Evolutionary conservation across 2,113 vertebrate species (phyloP).

Genomic region (Phalacrocorax aristotelis): DNA sequence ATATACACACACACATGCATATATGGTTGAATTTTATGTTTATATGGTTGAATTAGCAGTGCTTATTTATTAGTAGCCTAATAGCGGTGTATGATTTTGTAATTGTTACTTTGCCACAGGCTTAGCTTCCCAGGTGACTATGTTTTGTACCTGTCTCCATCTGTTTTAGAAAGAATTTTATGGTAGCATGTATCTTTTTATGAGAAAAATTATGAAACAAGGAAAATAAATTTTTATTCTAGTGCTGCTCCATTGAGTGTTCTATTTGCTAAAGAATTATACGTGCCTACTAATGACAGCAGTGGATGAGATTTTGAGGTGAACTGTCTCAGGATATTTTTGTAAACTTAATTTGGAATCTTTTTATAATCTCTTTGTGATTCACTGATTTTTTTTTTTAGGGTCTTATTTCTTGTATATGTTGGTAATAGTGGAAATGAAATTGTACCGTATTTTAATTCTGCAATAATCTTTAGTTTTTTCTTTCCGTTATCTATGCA

Average conservation of each 20-base stretch:
- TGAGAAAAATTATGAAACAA: background rate
- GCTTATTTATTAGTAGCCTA: background rate
- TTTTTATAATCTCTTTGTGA: background rate
- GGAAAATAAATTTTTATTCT: constrained; percentile 17
- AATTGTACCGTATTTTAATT: background rate
- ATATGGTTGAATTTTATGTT: background rate
- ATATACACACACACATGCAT: background rate
- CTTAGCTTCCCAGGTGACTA: background rate
- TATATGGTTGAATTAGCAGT: background rate
- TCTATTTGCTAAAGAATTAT: background rate
- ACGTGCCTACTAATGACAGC: background rate
- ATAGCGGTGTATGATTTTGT: background rate
- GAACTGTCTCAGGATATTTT: background rate
- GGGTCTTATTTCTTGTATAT: background rate
- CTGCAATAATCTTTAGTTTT: background rate
- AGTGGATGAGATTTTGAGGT: background rate
- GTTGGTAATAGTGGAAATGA: background rate
- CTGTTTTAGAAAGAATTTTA: background rate
- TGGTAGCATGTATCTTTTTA: background rate
- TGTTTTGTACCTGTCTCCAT: background rate
- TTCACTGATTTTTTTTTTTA: background rate
- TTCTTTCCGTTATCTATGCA: background rate
- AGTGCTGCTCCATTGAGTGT: background rate
- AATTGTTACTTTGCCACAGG: background rate
- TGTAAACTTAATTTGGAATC: background rate